Conservation (phyloP, 2,113 vertebrate genomes). For the Dasyurus viverrinus region DNA sequence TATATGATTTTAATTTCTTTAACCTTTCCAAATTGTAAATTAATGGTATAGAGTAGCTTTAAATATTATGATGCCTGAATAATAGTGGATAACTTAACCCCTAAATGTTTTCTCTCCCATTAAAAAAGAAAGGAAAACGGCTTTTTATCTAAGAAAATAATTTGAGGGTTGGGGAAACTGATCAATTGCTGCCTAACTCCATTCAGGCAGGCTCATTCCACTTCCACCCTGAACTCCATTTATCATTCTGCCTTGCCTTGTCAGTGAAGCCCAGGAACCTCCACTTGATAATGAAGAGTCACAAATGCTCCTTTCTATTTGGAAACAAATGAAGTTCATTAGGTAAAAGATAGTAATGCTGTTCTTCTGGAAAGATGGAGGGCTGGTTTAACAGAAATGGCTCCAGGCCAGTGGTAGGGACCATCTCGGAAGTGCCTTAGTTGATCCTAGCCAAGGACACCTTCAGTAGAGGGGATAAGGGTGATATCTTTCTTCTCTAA, state of each 20-base stretch:
- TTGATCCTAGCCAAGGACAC: constrained; percentile 61
- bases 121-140: constrained; percentile 14
- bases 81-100: not conserved
- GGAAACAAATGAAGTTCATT: constrained; percentile 52
- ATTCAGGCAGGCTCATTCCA: constrained; percentile 45
- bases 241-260: constrained; percentile 27
- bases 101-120: constrained; percentile 41
- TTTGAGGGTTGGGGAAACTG: not conserved
- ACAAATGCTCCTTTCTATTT: constrained; percentile 30
- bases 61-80: constrained; percentile 25
- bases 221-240: constrained; percentile 36
- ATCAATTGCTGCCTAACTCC: not conserved
- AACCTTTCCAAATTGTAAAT: constrained; percentile 58
- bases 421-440: not conserved
- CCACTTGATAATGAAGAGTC: constrained; percentile 3
- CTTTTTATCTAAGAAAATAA: constrained; percentile 41
- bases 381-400: not conserved
- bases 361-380: rapidly evolving
- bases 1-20: constrained; percentile 65
- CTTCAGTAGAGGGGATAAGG: constrained; percentile 49
- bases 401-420: not conserved
- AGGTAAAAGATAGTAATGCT: constrained; percentile 27
- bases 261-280: constrained; percentile 27
- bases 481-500: constrained; percentile 76
- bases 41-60: constrained; percentile 9